Evolutionary conservation across 2,113 vertebrate species (phyloP), one percentile per base, ranked within the genome.

Genomic region (Mormyrus iriodes): DNA sequence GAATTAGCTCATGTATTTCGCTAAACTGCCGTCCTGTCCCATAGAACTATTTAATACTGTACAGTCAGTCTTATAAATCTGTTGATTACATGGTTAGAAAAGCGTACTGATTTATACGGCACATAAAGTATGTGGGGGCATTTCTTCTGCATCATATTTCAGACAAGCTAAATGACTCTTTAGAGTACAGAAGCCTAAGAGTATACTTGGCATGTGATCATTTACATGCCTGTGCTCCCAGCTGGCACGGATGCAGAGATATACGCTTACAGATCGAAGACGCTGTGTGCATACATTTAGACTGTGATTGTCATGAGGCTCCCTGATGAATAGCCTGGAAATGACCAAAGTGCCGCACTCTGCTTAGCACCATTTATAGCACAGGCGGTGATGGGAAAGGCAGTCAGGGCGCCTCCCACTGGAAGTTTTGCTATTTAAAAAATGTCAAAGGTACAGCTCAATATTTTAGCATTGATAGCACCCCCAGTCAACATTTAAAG

Each of bases 401-500:
- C 73, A 39, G 73, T 79, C 31, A 3, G 35, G 35, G 31, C 1
- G 15, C 35, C 35, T 79, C 73, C 35, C 35, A 0, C 17, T 79
- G 73, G 73, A 69, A 79, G 73, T 19, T 19, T 79, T 42, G 35
- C 73, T 39, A 42, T 79, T 79, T 42, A 79, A 42, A 79, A 42
- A 42, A 79, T 42, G 73, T 79, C 73, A 79, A 79, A 79, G 35
- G 73, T 79, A 79, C 73, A 79, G 73, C 35, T 79, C 73, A 42
- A 79, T 79, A 79, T 79, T 76, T 42, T 79, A 42, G 35, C 73
- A 35, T 1, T 79, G 73, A 42, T 15, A 31, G 61, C 15, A 79
- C 0, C 73, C 73, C 35, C 73, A 42, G 17, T 7, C 15, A 17
- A 35, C 73, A 42, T 42, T 79, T 19, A 19, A 21, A 42, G 35